phyloP scores from a whole-genome alignment of 2,888 invertebrate genomes.

The Lochmaea capreae region DNA sequence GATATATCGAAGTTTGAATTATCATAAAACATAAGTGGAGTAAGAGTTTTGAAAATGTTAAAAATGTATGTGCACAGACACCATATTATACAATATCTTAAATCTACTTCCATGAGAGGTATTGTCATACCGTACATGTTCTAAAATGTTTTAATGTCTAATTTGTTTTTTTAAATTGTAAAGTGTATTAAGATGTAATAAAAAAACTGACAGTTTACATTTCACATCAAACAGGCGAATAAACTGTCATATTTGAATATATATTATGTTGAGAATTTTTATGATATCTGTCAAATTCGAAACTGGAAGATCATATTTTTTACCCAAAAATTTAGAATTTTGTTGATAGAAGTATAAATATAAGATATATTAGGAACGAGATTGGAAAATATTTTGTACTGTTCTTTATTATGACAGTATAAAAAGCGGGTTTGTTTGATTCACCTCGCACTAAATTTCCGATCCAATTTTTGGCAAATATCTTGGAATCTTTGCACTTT shows the following conservation, averaged over 20 bases:
- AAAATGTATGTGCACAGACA: constrained; percentile 23
- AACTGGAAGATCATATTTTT: too few species aligned
- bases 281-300: too few species aligned
- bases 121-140: constrained; percentile 46
- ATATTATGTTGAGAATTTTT: neutral
- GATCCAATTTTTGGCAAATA: too few species aligned
- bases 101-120: constrained; percentile 34
- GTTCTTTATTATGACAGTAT: too few species aligned
- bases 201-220: neutral
- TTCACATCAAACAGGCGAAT: neutral
- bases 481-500: too few species aligned
- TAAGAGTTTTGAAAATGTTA: constrained; percentile 7
- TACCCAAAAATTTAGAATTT: too few species aligned
- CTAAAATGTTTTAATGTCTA: constrained; percentile 30
- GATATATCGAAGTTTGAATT: constrained; percentile 9
- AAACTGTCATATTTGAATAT: neutral
- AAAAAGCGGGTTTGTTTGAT: too few species aligned
- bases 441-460: too few species aligned
- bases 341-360: too few species aligned
- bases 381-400: too few species aligned
- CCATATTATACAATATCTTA: constrained; percentile 32
- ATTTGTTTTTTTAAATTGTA: constrained; percentile 23
- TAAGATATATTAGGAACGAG: too few species aligned
- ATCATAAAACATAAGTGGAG: constrained; percentile 19
- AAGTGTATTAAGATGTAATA: neutral